Percentiles rank a stretch among this genome's conserved stretches.
phyloP scores from a whole-genome alignment of 1,140 invertebrate species.

The Papilio xuthus region DNA sequence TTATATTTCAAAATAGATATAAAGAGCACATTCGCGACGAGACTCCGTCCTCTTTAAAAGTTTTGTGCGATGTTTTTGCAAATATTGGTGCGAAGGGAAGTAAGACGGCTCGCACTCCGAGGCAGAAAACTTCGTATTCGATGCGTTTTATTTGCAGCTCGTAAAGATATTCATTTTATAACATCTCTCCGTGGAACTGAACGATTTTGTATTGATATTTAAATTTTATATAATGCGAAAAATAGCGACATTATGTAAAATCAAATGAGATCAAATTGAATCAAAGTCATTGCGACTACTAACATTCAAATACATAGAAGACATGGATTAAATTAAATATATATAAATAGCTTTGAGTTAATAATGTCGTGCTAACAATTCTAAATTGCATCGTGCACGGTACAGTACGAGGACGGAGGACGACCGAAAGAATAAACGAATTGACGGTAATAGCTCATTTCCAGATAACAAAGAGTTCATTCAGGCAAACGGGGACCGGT shows the following conservation, averaged over 20 bases:
- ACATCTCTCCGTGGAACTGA: conserved; percentile 50
- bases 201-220: neutral
- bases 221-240: neutral
- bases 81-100: conserved; percentile 67
- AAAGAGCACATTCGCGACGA: conserved; percentile 33
- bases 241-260: neutral
- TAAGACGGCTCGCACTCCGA: conserved; percentile 54
- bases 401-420: conserved; percentile 14
- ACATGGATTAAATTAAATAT: neutral
- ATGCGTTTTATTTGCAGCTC: conserved; percentile 65
- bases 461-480: conserved; percentile 71
- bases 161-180: conserved; percentile 74
- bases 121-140: conserved; percentile 58
- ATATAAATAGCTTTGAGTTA: neutral
- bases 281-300: neutral
- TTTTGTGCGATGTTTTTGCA: conserved; percentile 65
- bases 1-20: conserved; percentile 50
- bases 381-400: conserved; percentile 19
- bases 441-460: conserved; percentile 69
- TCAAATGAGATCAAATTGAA: neutral
- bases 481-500: conserved; percentile 63
- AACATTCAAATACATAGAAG: neutral
- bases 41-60: conserved; percentile 59
- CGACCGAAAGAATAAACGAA: conserved; percentile 59
- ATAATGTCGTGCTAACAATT: conserved; percentile 34